Percentiles rank a stretch among this genome's conserved stretches.
Conservation (phyloP, 2,888 invertebrate species). For the Rhabditoides inermis region DNA sequence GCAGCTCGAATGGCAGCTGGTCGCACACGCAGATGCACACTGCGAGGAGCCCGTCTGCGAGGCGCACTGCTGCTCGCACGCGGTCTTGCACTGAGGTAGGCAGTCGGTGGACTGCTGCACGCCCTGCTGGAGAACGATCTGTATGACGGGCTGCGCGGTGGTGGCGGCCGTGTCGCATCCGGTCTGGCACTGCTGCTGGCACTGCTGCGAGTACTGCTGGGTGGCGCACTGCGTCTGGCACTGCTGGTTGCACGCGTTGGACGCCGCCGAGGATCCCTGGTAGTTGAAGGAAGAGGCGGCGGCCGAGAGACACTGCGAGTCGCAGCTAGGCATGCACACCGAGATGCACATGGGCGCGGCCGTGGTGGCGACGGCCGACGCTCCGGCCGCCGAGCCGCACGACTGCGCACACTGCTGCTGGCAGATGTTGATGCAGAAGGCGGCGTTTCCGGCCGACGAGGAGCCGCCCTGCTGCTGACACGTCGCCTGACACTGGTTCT, state of each 20-base stretch:
- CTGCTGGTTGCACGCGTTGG: constrained; percentile 4
- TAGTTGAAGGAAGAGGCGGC: background rate
- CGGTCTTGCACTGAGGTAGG: constrained; percentile 5
- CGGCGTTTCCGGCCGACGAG: too few species aligned
- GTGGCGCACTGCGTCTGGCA: too few species aligned
- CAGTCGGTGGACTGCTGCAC: background rate
- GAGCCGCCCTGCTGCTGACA: too few species aligned
- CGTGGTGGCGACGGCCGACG: background rate
- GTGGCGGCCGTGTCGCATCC: background rate
- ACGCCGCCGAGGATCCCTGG: background rate
- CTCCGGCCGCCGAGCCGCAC: constrained; percentile 2
- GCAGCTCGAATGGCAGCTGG: constrained; percentile 3
- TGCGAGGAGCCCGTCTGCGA: constrained; percentile 1
- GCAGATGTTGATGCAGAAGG: constrained; percentile 2
- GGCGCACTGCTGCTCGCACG: constrained; percentile 8
- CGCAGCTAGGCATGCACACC: too few species aligned
- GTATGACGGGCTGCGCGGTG: background rate
- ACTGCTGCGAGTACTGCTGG: too few species aligned
- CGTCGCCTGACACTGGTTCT: background rate
- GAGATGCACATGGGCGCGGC: too few species aligned
- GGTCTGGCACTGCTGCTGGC: background rate
- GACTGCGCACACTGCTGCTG: constrained; percentile 1
- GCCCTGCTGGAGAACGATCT: background rate
- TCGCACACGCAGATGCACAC: constrained; percentile 3
- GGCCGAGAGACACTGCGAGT: background rate